Base-by-base conservation (phyloP, 2,113 vertebrate genomes). In the Hylia prasina region DNA sequence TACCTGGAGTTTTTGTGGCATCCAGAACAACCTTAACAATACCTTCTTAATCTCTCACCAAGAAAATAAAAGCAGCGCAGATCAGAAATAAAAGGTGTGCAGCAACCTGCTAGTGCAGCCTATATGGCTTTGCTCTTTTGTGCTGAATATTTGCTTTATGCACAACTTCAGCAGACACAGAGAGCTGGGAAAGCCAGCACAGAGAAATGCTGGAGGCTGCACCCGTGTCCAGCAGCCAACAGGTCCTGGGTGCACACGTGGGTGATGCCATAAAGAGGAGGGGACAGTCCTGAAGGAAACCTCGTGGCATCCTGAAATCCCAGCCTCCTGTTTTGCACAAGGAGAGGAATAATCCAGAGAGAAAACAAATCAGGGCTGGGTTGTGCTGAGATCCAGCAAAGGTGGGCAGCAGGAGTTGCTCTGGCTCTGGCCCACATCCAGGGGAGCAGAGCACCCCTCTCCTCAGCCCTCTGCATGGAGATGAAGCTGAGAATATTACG, bases 31-130 rank as follows among this genome's bases (percentile, higher is more conserved):
- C 87, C 75, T 63, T 80, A 91, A 86, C 82, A 96, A 81, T 25
- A 39, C 45, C 54, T 51, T 88, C 87, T 65, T 94, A 95, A 83
- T 87, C 84, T 88, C 79, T 80, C 84, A 70, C 70, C 76, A 80
- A 90, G 93, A 93, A 96, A 87, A 95, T 88, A 91, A 96, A 94
- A 95, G 82, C 78, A 56, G 51, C 66, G 48, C 58, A 70, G 84
- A 87, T 56, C 63, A 73, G 71, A 95, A 90, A 93, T 91, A 94
- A 97, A 95, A 96, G 72, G 79, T 44, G 33, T 53, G 47, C 39
- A 61, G 54, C 51, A 72, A 58, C 54, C 50, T 79, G 80, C 69
- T 58, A 57, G 42, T 39, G 48, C 48, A 87, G 47, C 54, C 63
- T 64, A 21, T 8, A 72, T 6, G 30, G 56, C 61, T 87, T 71